Base-by-base conservation (phyloP, 2,888 invertebrate genomes). In the Netelia melanura region DNA sequence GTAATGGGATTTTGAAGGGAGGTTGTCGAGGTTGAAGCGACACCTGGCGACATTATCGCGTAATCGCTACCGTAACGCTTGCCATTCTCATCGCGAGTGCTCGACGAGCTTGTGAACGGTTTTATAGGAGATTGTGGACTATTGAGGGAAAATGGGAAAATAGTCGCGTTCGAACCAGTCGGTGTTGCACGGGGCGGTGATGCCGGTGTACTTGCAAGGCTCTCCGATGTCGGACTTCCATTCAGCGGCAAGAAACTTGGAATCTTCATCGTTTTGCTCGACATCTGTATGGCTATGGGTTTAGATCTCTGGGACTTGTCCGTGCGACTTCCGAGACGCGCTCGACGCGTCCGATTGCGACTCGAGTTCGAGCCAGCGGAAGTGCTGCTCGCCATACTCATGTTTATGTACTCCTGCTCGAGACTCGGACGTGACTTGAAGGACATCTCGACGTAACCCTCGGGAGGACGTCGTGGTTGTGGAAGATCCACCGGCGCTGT, bases 391-490 rank as follows among this genome's bases (percentile, higher is more conserved):
- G 90, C 90, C 83, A 94, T 94, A 62, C 93, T 94, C 95, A 95
- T 95, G 86, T 95, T 95, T 83, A 95, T 94, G 88, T 95, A 95
- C 86, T 95, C 95, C 70, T 95, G 95, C 75, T 94, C 94, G 84
- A 86, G 91, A 81, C 90, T 92, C 77, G 91, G 92, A 81, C 93
- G 92, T 11, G 90, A 90, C 89, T 92, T 95, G 93, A 94, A 96
- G 61, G 95, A 95, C 96, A 96, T 96, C 90, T 96, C 96, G 54
- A 96, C 96, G 91, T 96, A 96, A 44, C 96, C 96, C 64, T 96
- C 96, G 1, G 94, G 94, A 0, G 94, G 94, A 67, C 92, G 94
- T 71, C 91, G 91, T 1, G 92, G 93, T 74, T 94, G 93, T 11
- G 93, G 94, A 62, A 94, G 90, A 88, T 94, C 93, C 64, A 94